Evolutionary conservation across 2,888 invertebrate genomes (phyloP), one percentile per base, ranked within the genome.

Genomic region (Acrobasis suavella): DNA sequence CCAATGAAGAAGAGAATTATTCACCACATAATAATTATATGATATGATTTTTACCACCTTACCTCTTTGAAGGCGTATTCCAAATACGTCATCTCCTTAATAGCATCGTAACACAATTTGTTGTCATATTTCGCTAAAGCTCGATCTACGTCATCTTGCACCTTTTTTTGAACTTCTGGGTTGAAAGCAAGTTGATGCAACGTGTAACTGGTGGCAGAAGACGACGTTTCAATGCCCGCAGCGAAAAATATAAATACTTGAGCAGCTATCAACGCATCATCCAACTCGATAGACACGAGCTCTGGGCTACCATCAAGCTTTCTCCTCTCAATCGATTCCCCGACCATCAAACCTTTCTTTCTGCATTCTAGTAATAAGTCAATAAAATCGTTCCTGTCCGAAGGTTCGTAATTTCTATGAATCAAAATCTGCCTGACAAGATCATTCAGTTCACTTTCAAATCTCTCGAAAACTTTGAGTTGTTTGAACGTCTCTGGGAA

Each of bases 221-320:
- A 84, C 0, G 86, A 85, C 0, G 86, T 86, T 67, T 87, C 87
- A 39, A 86, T 84, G 9, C 85, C 85, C 10, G 86, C 85, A 5
- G 80, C 83, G 50, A 86, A 86, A 67, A 86, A 86, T 3, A 85
- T 72, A 46, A 83, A 83, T 15, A 82, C 80, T 52, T 85, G 85
- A 9, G 83, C 83, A 6, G 78, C 79, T 22, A 85, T 76, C 16
- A 82, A 65, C 42, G 76, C 68, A 6, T 84, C 80, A 7, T 80
- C 80, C 58, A 85, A 62, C 62, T 83, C 82, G 22, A 82, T 32
- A 0, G 69, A 67, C 3, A 69, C 68, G 5, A 59, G 65, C 16
- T 75, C 80, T 0, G 84, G 78, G 6, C 72, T 72, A 1, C 85
- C 85, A 49, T 86, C 83, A 0, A 74, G 10, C 51, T 78, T 79